Evolutionary conservation across 2,113 vertebrate species (phyloP), one percentile per base, ranked within the genome.

Genomic region (Gulo gulo): DNA sequence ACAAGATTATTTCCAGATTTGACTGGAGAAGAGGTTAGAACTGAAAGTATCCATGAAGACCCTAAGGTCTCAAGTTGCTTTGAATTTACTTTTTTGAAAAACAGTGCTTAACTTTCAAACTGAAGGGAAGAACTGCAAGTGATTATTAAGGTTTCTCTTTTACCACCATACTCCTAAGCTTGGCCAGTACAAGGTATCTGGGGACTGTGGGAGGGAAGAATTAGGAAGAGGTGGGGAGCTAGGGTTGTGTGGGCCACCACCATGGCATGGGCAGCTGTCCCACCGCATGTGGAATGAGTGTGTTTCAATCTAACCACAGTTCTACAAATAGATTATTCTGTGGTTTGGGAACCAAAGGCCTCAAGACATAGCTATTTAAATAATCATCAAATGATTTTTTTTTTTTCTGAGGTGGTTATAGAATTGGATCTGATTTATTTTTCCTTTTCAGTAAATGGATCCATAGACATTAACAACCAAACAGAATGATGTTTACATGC

Each of bases 81-180:
- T 81, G 55, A 86, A 69, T 95, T 81, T 69, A 0, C 24, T 63
- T 94, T 93, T 78, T 63, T 18, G n/a, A 81, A 97, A 81, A 76
- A 4, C 20, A 79, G 8, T 47, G 1, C 82, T 92, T 61, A 69
- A 39, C 6, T 91, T 94, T 94, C 69, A 92, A 26, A 94, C 3
- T n/a, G 45, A 92, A 50, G 39, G 45, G 14, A 82, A 57, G 36
- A 91, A 61, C 7, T 69, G 4, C 1, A 42, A 29, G 12, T 88
- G 59, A 18, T 82, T 71, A 55, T 26, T 45, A 79, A 87, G 52
- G 10, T 63, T 79, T 79, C 13, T 11, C 74, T 79, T 57, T 84
- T 20, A 55, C 29, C 2, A 0, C 67, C 18, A 11, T 78, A 59
- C 21, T 59, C 15, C 61, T 61, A 24, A 57, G 26, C 1, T 31